These are phyloP conservation scores for Excalfactoria chinensis DNA, from an alignment of 2,113 vertebrate genomes.

Conservation along the genomic window DNA sequence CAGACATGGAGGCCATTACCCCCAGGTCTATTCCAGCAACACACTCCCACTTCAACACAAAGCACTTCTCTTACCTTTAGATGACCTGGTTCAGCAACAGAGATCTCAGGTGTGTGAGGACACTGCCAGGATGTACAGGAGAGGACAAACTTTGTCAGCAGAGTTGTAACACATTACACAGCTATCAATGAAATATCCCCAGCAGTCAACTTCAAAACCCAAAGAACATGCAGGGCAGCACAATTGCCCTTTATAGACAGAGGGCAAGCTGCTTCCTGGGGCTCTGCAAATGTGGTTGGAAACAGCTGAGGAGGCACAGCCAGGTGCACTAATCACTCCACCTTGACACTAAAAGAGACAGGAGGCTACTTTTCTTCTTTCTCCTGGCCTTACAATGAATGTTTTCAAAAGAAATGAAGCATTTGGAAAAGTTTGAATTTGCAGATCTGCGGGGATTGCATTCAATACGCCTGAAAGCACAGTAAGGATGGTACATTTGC, in stretches of 20 bases:
- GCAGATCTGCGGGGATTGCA: neutral
- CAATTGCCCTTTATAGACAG: rapidly evolving
- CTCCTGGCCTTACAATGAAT: neutral
- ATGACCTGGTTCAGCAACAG: neutral
- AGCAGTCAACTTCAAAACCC: rapidly evolving
- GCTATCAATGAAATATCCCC: neutral
- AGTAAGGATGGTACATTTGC: neutral
- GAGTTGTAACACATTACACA: rapidly evolving
- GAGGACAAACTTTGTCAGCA: neutral
- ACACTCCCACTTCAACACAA: rapidly evolving
- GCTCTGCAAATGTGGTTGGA: neutral
- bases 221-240: neutral
- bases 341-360: neutral
- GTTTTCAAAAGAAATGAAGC: neutral
- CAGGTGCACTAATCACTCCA: neutral
- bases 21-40: rapidly evolving
- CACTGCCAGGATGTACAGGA: rapidly evolving
- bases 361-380: neutral
- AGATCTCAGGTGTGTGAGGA: rapidly evolving
- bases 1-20: rapidly evolving
- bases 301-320: neutral
- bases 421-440: neutral
- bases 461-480: neutral
- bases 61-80: neutral
- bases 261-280: neutral